A percentile compares a stretch with the other conserved stretches of the same genome.
phyloP scores from a whole-genome alignment of 2,113 vertebrate genomes.

The Oncorhynchus nerka region DNA sequence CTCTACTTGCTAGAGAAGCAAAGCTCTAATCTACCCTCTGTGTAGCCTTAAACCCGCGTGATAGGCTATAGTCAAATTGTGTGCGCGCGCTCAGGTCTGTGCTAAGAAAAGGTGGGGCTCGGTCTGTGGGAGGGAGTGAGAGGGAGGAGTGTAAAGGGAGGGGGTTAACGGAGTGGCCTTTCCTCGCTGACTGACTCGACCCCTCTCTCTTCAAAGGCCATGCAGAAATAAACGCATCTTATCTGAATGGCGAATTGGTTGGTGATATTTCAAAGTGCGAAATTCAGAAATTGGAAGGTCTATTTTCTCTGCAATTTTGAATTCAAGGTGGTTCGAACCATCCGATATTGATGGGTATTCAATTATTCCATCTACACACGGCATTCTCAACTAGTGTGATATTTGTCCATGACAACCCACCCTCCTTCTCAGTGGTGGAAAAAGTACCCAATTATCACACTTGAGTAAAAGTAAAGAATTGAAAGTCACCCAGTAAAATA shows the following conservation, averaged over 20 bases:
- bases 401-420: conserved; percentile 61
- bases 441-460: no score
- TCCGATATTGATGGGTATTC: conserved; percentile 53
- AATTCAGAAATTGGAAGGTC: conserved; percentile 65
- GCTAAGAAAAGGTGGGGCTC: conserved; percentile 58
- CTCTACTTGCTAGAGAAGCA: conserved; percentile 68
- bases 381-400: conserved; percentile 63
- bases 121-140: conserved; percentile 43
- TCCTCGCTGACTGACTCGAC: conserved; percentile 81
- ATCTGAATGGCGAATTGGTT: conserved; percentile 71
- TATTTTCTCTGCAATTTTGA: conserved; percentile 57
- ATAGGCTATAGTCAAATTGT: conserved; percentile 46
- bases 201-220: conserved; percentile 78
- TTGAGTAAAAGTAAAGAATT: no score
- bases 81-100: conserved; percentile 29
- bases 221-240: conserved; percentile 71
- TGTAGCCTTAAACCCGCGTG: conserved; percentile 69
- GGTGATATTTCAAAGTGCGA: conserved; percentile 54
- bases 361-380: conserved; percentile 65
- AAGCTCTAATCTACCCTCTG: conserved; percentile 73
- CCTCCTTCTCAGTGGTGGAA: background rate
- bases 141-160: conserved; percentile 33
- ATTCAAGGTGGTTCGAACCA: conserved; percentile 54
- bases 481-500: no score
- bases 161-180: conserved; percentile 66